Conservation (phyloP, 2,797 vertebrate genomes). For the Danio tinwini region DNA sequence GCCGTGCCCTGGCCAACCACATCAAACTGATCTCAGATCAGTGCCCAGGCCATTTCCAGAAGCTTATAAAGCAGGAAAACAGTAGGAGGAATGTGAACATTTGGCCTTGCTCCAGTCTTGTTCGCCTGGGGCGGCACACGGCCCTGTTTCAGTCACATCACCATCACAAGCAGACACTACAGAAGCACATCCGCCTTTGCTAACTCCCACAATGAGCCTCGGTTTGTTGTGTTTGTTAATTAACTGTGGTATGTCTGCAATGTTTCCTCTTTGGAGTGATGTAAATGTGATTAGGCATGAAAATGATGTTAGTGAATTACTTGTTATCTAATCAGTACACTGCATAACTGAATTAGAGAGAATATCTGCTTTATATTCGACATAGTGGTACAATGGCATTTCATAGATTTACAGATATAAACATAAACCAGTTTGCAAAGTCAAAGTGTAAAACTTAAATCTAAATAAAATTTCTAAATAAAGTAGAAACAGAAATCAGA, state of each 20-base stretch:
- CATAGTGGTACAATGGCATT: neutral
- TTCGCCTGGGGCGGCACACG: constrained; percentile 63
- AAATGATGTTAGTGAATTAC: neutral
- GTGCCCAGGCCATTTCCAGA: constrained; percentile 60
- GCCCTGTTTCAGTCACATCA: constrained; percentile 19
- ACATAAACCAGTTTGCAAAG: neutral
- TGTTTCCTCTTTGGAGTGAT: constrained; percentile 20
- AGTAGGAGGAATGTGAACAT: constrained; percentile 77
- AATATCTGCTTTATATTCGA: neutral
- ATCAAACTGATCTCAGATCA: constrained; percentile 46
- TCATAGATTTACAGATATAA: neutral
- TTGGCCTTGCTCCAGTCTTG: constrained; percentile 75
- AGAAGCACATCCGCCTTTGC: neutral
- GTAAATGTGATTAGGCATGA: constrained; percentile 13
- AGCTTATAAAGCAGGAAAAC: constrained; percentile 56
- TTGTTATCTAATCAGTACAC: constrained; percentile 11
- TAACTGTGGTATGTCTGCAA: neutral
- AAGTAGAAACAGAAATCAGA: neutral
- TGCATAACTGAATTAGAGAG: constrained; percentile 2
- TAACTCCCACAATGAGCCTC: constrained; percentile 3
- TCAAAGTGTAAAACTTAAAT: neutral
- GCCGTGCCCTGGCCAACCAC: constrained; percentile 27
- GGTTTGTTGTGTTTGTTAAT: neutral
- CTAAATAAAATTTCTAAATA: too few relatives aligned
- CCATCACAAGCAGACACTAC: constrained; percentile 4